phyloP scores from a whole-genome alignment of 2,888 invertebrate species.

The Meganola albula region DNA sequence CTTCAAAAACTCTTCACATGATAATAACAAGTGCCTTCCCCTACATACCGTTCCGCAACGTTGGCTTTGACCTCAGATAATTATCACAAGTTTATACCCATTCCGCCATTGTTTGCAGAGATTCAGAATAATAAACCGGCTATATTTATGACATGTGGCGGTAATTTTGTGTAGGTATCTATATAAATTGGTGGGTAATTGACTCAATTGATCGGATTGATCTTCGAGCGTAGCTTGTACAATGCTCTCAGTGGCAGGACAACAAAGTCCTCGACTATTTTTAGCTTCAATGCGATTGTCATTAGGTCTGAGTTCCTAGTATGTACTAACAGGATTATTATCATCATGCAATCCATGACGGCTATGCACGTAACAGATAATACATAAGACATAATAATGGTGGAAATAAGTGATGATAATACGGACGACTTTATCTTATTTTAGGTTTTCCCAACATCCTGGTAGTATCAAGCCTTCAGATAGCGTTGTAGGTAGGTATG shows the following conservation, averaged over 20 bases:
- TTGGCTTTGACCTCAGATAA: constrained; percentile 67
- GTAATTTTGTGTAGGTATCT: constrained; percentile 9
- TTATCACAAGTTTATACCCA: constrained; percentile 66
- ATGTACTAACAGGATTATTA: constrained; percentile 11
- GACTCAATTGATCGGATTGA: constrained; percentile 35
- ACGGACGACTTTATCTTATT: constrained; percentile 21
- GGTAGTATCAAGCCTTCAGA: too few species aligned
- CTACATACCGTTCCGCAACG: constrained; percentile 69
- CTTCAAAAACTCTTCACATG: constrained; percentile 75
- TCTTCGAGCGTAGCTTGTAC: constrained; percentile 21
- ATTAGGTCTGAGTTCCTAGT: constrained; percentile 7
- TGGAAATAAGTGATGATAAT: constrained; percentile 8
- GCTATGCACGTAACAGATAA: constrained; percentile 11
- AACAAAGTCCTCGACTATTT: constrained; percentile 1
- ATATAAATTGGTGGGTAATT: constrained; percentile 29
- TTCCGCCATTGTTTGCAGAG: constrained; percentile 66
- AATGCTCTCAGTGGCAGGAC: background rate
- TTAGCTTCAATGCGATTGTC: constrained; percentile 7
- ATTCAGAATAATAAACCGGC: constrained; percentile 51
- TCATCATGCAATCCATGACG: constrained; percentile 49
- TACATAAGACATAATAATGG: constrained; percentile 26
- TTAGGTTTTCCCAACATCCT: constrained; percentile 52
- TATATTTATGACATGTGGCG: constrained; percentile 49
- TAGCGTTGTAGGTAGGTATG: too few species aligned
- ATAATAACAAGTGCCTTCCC: constrained; percentile 64